These are phyloP conservation scores for Cylas formicarius DNA, from an alignment of 1,140 invertebrate genomes.

Conservation along the genomic window DNA sequence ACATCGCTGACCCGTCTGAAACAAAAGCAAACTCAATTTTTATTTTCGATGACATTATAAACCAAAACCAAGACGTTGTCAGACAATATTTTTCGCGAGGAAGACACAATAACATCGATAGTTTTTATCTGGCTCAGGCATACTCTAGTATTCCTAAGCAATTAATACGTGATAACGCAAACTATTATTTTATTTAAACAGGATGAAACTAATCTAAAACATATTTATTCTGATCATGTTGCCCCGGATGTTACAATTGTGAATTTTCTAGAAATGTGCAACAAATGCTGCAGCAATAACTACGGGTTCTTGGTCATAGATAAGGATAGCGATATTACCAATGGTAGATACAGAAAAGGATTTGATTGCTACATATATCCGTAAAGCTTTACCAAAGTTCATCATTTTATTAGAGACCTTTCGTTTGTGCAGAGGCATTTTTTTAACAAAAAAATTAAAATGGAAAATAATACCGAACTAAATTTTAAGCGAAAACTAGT, in stretches of 20 bases:
- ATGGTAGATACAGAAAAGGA: slow-evolving; percentile 28
- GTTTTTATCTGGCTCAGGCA: slow-evolving; percentile 36
- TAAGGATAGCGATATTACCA: slow-evolving; percentile 27
- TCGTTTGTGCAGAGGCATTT: too few relatives aligned
- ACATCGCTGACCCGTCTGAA: too few relatives aligned
- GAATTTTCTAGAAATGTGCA: slow-evolving; percentile 32
- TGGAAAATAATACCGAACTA: too few relatives aligned
- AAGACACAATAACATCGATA: slow-evolving; percentile 33
- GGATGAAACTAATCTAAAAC: slow-evolving; percentile 39
- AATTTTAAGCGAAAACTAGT: too few relatives aligned
- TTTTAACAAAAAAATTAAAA: too few relatives aligned
- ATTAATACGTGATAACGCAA: slow-evolving; percentile 38
- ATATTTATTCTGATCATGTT: slow-evolving; percentile 39
- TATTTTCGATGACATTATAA: slow-evolving; percentile 37
- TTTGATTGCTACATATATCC: slow-evolving; percentile 29
- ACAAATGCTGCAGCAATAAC: slow-evolving; percentile 25
- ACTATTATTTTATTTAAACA: slow-evolving; percentile 38
- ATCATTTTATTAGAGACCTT: too few relatives aligned
- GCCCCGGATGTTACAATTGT: slow-evolving; percentile 33
- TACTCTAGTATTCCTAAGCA: slow-evolving; percentile 40
- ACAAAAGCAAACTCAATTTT: slow-evolving; percentile 32
- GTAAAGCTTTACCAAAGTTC: too few relatives aligned
- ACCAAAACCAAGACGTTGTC: slow-evolving; percentile 36
- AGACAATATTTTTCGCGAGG: slow-evolving; percentile 36
- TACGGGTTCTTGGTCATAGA: slow-evolving; percentile 31